Evolutionary conservation across 2,888 invertebrate genomes (phyloP).

Genomic region (Trissolcus brochymenae): DNA sequence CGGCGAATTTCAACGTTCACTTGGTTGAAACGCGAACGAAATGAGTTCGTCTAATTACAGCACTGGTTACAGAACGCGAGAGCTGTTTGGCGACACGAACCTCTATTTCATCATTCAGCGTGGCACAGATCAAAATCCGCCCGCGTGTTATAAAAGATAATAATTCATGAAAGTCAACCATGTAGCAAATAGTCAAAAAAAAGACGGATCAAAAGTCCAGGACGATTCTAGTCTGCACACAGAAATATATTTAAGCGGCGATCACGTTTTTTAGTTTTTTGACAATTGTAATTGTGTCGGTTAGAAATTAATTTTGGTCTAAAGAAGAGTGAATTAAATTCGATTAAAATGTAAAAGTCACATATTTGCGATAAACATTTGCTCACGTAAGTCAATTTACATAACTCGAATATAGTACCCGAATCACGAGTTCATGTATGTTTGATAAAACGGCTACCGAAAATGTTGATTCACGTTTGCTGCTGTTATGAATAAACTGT

Average conservation of each 20-base stretch:
- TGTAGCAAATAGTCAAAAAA: constrained; percentile 19
- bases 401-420: constrained; percentile 4
- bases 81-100: constrained; percentile 35
- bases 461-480: constrained; percentile 10
- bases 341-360: constrained; percentile 7
- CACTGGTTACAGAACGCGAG: constrained; percentile 29
- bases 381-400: constrained; percentile 9
- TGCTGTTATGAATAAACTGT: constrained; percentile 15
- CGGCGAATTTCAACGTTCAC: constrained; percentile 45
- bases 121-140: constrained; percentile 23
- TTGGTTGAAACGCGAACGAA: constrained; percentile 43
- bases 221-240: not conserved
- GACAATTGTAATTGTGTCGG: not conserved
- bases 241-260: not conserved
- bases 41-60: constrained; percentile 50
- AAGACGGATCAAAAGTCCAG: not conserved
- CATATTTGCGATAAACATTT: constrained; percentile 18
- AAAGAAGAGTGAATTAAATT: not conserved
- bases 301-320: not conserved
- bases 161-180: constrained; percentile 18
- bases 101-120: constrained; percentile 27
- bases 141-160: constrained; percentile 26
- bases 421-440: constrained; percentile 1
- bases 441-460: constrained; percentile 10
- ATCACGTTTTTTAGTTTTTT: not conserved